Evolutionary conservation across 2,113 vertebrate genomes (phyloP).

Genomic region (Cyprichromis sp.): DNA sequence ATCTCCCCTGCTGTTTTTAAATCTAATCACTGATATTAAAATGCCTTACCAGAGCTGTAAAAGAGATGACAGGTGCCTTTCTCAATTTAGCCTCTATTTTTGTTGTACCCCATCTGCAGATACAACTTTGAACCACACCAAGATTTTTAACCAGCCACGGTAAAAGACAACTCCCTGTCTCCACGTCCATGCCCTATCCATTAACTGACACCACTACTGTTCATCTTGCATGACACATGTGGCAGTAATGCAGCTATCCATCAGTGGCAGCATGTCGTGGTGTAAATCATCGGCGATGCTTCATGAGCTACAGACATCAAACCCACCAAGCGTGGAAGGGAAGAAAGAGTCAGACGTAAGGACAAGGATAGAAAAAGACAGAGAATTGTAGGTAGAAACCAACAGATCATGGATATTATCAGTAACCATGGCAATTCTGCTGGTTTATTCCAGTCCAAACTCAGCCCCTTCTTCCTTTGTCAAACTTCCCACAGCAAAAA

Average conservation of each 20-base stretch:
- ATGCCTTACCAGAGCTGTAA: neutral
- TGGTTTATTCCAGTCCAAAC: neutral
- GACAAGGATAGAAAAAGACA: neutral
- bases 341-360: conserved; percentile 22
- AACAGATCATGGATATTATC: conserved; percentile 42
- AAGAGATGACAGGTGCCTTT: conserved; percentile 9
- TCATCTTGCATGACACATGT: conserved; percentile 61
- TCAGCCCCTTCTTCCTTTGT: neutral
- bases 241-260: conserved; percentile 70
- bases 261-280: conserved; percentile 66
- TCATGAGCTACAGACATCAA: conserved; percentile 72
- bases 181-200: neutral
- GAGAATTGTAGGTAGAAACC: neutral
- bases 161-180: conserved; percentile 5
- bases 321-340: conserved; percentile 35
- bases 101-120: neutral
- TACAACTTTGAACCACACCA: neutral
- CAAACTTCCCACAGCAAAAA: neutral
- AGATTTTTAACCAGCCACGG: neutral
- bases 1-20: conserved; percentile 22
- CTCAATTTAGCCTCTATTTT: neutral
- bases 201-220: conserved; percentile 33
- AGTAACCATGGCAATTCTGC: conserved; percentile 78
- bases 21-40: conserved; percentile 50
- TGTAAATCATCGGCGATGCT: conserved; percentile 72